phyloP scores from a whole-genome alignment of 2,888 invertebrate genomes.

The Aleiodes testaceus region DNA sequence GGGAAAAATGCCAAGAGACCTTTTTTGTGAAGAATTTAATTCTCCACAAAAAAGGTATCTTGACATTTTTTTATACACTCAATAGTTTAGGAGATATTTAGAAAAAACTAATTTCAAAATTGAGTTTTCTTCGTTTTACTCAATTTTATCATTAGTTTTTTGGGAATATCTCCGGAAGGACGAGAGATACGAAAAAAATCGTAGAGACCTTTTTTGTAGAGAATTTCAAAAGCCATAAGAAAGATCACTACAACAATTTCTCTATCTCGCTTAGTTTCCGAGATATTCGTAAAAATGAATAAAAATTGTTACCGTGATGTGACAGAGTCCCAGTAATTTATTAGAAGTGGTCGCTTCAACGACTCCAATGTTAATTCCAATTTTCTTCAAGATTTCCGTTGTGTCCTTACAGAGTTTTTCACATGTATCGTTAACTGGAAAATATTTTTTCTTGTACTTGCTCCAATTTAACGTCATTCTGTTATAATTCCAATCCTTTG shows the following conservation, averaged over 20 bases:
- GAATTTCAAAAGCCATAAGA: no score
- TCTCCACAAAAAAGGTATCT: no score
- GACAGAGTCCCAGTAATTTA: slow-evolving; percentile 61
- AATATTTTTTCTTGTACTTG: slow-evolving; percentile 14
- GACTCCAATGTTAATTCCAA: slow-evolving; percentile 51
- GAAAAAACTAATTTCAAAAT: slow-evolving; percentile 8
- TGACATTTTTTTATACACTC: neutral
- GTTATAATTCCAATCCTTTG: no score
- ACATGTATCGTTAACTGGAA: slow-evolving; percentile 28
- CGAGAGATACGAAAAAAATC: no score
- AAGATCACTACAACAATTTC: no score
- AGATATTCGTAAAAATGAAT: slow-evolving; percentile 7
- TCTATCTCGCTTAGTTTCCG: no score
- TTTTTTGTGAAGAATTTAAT: neutral
- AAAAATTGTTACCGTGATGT: slow-evolving; percentile 55
- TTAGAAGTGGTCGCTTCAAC: slow-evolving; percentile 59
- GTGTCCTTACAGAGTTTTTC: slow-evolving; percentile 45
- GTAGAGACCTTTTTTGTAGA: no score
- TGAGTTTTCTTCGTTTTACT: neutral
- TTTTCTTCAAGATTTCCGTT: slow-evolving; percentile 43
- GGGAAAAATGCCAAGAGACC: neutral
- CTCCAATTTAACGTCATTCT: neutral
- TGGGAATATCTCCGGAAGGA: neutral
- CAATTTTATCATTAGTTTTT: neutral
- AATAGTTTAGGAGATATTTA: slow-evolving; percentile 23